Percentiles rank a stretch among this genome's conserved stretches.
phyloP scores from a whole-genome alignment of 2,113 vertebrate genomes.

The Odobenus rosmarus region DNA sequence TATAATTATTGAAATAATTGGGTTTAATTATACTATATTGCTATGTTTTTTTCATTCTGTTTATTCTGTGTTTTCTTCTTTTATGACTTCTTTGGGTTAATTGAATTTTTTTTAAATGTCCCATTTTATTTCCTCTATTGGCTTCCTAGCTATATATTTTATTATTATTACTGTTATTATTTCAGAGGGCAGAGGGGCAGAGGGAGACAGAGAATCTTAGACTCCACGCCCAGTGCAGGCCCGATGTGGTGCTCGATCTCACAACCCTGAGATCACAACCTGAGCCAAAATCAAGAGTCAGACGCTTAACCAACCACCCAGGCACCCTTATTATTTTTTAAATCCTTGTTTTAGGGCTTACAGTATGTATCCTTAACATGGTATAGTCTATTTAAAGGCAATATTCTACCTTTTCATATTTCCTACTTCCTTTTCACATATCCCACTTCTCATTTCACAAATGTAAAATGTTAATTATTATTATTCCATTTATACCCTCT shows the following conservation, averaged over 20 bases:
- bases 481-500: neutral
- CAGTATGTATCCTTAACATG: neutral
- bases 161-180: neutral
- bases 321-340: neutral
- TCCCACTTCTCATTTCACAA: neutral
- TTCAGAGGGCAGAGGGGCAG: neutral
- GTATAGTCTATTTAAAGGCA: neutral
- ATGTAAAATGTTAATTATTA: neutral
- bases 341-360: neutral
- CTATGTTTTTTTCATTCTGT: neutral
- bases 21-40: neutral
- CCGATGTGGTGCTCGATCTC: neutral
- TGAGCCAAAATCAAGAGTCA: neutral
- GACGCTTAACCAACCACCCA: neutral
- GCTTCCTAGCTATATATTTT: neutral
- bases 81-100: neutral
- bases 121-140: neutral
- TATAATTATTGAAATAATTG: neutral
- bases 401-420: neutral
- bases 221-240: neutral
- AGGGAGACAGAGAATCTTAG: neutral
- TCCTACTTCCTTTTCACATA: neutral
- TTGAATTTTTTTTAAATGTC: neutral
- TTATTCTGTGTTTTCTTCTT: neutral
- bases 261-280: neutral